These are phyloP conservation scores for Muscicapa adusta DNA, from an alignment of 2,113 vertebrate species.

Conservation along the genomic window DNA sequence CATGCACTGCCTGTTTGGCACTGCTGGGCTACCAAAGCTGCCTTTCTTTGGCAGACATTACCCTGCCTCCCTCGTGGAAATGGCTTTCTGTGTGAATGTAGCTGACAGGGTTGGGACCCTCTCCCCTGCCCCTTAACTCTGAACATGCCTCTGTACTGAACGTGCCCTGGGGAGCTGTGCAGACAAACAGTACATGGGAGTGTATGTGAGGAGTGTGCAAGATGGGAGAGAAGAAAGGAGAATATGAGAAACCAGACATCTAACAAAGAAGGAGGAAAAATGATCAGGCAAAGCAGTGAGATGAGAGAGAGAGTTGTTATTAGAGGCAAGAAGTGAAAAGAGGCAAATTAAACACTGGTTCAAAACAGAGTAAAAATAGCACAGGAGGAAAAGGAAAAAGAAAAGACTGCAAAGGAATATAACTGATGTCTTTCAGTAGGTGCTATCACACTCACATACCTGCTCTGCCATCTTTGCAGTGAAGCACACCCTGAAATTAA, in stretches of 20 bases:
- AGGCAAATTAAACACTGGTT: conserved; percentile 38
- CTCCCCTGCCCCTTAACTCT: background rate
- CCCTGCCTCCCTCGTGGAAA: accelerated
- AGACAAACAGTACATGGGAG: background rate
- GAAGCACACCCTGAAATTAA: background rate
- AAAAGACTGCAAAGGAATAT: background rate
- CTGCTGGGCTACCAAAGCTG: background rate
- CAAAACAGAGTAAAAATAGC: conserved; percentile 44
- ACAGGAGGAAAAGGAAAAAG: background rate
- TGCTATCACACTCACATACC: background rate
- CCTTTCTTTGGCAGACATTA: background rate
- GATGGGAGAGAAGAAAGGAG: background rate
- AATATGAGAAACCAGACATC: background rate
- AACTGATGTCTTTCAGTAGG: background rate
- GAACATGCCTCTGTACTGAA: background rate
- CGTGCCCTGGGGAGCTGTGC: background rate
- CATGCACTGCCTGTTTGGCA: background rate
- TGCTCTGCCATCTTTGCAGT: background rate
- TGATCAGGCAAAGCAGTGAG: background rate
- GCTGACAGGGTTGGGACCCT: background rate
- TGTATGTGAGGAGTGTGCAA: background rate
- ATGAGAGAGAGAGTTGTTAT: background rate
- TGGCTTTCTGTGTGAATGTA: background rate
- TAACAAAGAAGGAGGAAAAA: background rate
- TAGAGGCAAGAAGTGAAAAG: conserved; percentile 1